phyloP scores from a whole-genome alignment of 2,888 invertebrate species.

The Lucinisca nassula region DNA sequence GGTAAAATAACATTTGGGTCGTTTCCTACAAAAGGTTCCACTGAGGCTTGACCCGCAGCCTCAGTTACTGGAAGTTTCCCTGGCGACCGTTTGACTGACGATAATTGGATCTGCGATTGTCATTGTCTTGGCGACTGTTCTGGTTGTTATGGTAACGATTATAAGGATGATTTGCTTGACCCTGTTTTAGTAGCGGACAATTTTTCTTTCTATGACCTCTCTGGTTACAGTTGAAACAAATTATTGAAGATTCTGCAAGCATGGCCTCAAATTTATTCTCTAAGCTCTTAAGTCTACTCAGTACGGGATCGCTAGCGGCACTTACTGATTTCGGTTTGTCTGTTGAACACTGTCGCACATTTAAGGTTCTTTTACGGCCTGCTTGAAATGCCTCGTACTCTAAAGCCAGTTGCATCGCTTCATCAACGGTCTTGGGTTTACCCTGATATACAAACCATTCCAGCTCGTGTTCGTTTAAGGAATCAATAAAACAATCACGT shows the following conservation, averaged over 20 bases:
- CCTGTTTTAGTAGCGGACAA: background rate
- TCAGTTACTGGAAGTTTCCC: background rate
- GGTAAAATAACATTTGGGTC: background rate
- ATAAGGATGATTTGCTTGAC: too few relatives aligned
- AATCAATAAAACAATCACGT: background rate
- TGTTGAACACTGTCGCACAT: background rate
- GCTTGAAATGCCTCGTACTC: slow-evolving; percentile 8
- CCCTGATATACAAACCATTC: slow-evolving; percentile 17
- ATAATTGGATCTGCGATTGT: too few relatives aligned
- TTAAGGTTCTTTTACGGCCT: background rate
- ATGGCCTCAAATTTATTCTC: background rate
- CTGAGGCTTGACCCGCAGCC: background rate
- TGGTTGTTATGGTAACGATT: too few relatives aligned
- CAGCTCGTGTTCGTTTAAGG: background rate
- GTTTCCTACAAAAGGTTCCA: background rate
- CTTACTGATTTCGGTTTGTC: background rate
- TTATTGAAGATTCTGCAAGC: background rate
- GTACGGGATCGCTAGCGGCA: background rate
- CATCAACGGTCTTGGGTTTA: slow-evolving; percentile 4
- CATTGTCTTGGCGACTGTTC: too few relatives aligned
- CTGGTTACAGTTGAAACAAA: background rate
- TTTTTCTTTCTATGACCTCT: background rate
- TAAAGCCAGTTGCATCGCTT: background rate
- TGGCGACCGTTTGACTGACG: background rate
- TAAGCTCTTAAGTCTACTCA: background rate